A percentile compares a stretch with the other conserved stretches of the same genome.
Evolutionary conservation across 2,113 vertebrate species (phyloP).

Genomic region (Brachypteracias leptosomus): DNA sequence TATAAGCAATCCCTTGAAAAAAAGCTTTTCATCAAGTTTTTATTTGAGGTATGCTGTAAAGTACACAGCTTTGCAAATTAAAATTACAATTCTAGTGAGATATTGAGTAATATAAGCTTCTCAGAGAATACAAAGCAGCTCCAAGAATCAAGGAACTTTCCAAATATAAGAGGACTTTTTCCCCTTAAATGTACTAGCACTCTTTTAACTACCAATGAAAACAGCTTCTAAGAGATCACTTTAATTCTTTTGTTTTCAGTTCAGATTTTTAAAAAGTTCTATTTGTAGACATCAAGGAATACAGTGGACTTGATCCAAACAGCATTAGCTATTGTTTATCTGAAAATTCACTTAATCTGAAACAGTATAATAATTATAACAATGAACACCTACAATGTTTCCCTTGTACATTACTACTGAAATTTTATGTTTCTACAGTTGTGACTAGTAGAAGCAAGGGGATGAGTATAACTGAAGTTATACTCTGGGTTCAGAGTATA

Average conservation of each 20-base stretch:
- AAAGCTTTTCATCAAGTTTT: background rate
- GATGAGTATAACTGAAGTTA: background rate
- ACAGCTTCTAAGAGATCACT: background rate
- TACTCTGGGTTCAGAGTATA: background rate
- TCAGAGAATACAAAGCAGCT: background rate
- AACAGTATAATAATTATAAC: background rate
- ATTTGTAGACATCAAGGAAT: background rate
- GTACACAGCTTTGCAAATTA: background rate
- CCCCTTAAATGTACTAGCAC: background rate
- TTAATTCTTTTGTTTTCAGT: background rate
- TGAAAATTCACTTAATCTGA: background rate
- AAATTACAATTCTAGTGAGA: background rate
- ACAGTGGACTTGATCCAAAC: background rate
- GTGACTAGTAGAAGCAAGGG: background rate
- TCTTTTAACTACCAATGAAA: background rate
- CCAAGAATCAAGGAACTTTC: background rate
- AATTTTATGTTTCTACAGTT: background rate
- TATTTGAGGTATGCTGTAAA: background rate
- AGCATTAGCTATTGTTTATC: background rate
- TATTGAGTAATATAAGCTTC: background rate
- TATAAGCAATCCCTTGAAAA: background rate
- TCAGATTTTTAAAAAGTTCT: background rate
- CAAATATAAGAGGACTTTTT: background rate
- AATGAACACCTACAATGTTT: background rate
- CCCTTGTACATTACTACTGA: background rate